These are phyloP conservation scores for Holacanthella duospinosa DNA, from an alignment of 2,888 invertebrate species.

Conservation along the genomic window DNA sequence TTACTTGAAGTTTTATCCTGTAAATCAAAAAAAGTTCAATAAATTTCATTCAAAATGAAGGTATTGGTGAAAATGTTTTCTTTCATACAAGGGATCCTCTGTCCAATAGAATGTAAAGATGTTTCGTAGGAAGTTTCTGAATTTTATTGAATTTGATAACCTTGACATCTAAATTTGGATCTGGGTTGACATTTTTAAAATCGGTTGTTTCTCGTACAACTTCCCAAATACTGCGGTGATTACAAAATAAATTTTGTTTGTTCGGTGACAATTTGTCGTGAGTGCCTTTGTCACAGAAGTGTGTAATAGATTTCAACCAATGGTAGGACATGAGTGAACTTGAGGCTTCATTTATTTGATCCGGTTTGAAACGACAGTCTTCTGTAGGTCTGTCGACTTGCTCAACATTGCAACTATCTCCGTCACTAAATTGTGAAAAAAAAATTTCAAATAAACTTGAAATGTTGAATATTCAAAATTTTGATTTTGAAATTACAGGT, in stretches of 20 bases:
- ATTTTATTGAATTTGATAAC: no score
- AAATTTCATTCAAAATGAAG: no score
- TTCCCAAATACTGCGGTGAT: conserved; percentile 41
- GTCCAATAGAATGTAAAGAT: neutral
- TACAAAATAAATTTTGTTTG: conserved; percentile 55
- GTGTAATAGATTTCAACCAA: conserved; percentile 26
- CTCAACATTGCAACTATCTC: conserved; percentile 11
- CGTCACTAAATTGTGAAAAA: conserved; percentile 5
- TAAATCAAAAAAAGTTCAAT: no score
- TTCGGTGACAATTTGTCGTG: conserved; percentile 55
- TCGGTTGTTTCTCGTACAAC: conserved; percentile 22
- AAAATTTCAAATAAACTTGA: no score
- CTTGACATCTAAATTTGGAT: no score
- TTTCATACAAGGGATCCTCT: neutral
- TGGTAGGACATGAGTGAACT: conserved; percentile 29
- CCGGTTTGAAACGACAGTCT: conserved; percentile 25
- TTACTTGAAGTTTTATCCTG: no score
- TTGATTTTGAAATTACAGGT: no score
- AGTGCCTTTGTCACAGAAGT: conserved; percentile 52
- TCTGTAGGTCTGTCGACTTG: conserved; percentile 11
- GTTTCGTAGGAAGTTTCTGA: neutral
- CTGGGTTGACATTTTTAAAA: conserved; percentile 4
- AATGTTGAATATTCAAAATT: no score
- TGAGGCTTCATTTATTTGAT: conserved; percentile 13
- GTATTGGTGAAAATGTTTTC: no score